Evolutionary conservation across 2,113 vertebrate species (phyloP).

Genomic region (Cygnus buccinator): DNA sequence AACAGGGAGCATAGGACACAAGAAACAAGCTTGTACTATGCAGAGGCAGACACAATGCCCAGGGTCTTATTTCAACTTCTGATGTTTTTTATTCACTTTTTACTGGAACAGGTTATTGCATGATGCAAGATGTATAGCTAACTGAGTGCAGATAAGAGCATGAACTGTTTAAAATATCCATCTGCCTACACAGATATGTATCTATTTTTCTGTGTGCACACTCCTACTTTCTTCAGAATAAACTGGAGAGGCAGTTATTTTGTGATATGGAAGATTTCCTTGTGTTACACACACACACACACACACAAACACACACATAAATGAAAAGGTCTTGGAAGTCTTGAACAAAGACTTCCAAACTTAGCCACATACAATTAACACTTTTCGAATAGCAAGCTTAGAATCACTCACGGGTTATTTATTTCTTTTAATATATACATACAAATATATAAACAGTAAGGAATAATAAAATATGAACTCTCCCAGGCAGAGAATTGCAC

Average conservation of each 20-base stretch:
- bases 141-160: neutral
- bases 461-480: neutral
- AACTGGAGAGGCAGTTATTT: neutral
- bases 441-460: neutral
- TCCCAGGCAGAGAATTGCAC: neutral
- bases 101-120: neutral
- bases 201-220: accelerated
- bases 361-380: accelerated
- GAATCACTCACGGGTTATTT: neutral
- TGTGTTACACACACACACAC: accelerated
- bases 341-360: neutral
- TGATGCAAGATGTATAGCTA: accelerated
- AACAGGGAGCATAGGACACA: neutral
- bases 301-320: neutral
- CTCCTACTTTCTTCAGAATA: neutral
- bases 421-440: neutral
- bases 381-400: neutral
- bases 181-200: accelerated
- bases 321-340: neutral
- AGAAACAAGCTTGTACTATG: neutral
- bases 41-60: neutral
- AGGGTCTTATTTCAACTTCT: neutral
- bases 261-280: neutral
- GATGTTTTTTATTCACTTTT: neutral
- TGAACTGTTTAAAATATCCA: neutral